Base-by-base conservation (phyloP, 2,888 invertebrate genomes). In the Archips xylosteana region DNA sequence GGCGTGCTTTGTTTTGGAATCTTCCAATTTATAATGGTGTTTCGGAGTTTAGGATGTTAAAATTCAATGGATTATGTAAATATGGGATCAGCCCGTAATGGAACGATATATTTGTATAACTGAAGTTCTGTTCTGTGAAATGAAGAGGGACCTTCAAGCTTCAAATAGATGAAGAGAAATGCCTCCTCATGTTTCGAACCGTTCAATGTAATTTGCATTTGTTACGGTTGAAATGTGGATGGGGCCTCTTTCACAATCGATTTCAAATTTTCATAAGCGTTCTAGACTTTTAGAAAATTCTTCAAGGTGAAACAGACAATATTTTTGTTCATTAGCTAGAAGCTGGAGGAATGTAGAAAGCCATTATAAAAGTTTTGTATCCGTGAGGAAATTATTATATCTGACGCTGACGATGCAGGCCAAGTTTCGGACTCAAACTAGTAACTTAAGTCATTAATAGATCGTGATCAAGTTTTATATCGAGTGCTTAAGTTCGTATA, bases 41-140 rank as follows among this genome's bases (percentile, higher is more conserved):
- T 51, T 45, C 60, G 64, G 60, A 65, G 74, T 74, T 74, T 74
- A 70, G 74, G 69, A 74, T 70, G 74, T 74, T 74, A 74, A 74
- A 74, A 74, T 74, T 74, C 74, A 74, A 74, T 74, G 74, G 74
- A 74, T 74, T 74, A 74, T 74, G 74, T 74, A 74, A 74, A 74
- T 74, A 74, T 70, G 65, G 74, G 69, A 70, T 70, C 70, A 69
- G 65, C 64, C 65, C 70, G 60, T 74, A 74, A 70, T 74, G 74
- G 70, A 74, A 70, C 74, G 74, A 74, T 74, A 74, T 74, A 74
- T 74, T 74, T 74, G 74, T 70, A 54, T 74, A 74, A 74, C 70
- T 70, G 74, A 74, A 70, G 60, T 74, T 74, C 74, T 74, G 73
- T 64, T 64, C 13, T 13, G 60, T 70, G 70, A 70, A 74, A 74